Evolutionary conservation across 2,113 vertebrate genomes (phyloP).

Genomic region (Tyto alba): DNA sequence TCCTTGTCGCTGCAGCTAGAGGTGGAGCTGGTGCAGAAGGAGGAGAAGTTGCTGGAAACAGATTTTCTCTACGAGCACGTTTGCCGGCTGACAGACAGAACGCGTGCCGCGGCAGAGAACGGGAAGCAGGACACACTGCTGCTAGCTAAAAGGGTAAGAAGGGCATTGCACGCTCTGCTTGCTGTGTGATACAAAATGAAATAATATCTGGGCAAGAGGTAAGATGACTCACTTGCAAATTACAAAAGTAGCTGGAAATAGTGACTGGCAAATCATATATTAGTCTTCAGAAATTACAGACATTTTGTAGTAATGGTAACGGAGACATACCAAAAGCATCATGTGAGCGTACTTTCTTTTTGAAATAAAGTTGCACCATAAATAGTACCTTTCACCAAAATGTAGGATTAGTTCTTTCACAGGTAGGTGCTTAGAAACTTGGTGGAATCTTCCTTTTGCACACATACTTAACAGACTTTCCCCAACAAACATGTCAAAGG

Average conservation of each 20-base stretch:
- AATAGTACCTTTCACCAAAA: not conserved
- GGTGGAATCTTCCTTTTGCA: not conserved
- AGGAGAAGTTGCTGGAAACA: slow-evolving; percentile 83
- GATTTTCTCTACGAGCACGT: slow-evolving; percentile 83
- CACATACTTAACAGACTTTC: not conserved
- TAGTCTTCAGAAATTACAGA: not conserved
- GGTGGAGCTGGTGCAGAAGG: slow-evolving; percentile 75
- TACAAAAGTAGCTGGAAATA: not conserved
- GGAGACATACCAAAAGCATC: not conserved
- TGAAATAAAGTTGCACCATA: not conserved
- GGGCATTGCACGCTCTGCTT: not conserved
- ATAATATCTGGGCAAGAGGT: not conserved
- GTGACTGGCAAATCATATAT: not conserved
- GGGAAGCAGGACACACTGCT: slow-evolving; percentile 74
- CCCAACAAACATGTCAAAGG: not conserved
- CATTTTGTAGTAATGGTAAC: not conserved
- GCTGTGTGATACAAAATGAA: not conserved
- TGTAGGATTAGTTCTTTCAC: not conserved
- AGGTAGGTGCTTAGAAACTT: not conserved
- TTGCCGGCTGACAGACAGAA: slow-evolving; percentile 70
- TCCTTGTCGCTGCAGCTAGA: slow-evolving; percentile 76
- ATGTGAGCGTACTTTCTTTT: not conserved
- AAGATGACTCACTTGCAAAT: not conserved
- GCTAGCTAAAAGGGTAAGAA: slow-evolving; percentile 81
- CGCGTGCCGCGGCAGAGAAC: slow-evolving; percentile 58